Evolutionary conservation across 2,113 vertebrate genomes (phyloP).

Genomic region (Archilochus colubris): DNA sequence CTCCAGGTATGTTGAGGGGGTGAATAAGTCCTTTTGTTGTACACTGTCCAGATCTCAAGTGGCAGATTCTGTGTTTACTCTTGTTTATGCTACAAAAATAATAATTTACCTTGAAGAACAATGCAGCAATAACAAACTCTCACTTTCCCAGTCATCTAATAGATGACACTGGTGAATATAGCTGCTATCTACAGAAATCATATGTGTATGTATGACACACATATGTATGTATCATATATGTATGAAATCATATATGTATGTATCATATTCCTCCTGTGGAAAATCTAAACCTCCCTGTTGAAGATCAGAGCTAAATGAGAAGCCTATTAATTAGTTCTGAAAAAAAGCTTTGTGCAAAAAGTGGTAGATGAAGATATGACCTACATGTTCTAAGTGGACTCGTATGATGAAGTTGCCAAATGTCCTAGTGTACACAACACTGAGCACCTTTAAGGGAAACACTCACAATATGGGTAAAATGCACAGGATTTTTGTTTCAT

Average conservation of each 20-base stretch:
- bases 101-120: background rate
- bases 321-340: background rate
- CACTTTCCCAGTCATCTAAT: background rate
- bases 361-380: background rate
- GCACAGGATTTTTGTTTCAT: background rate
- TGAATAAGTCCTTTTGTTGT: background rate
- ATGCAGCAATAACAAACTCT: background rate
- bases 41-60: background rate
- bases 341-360: background rate
- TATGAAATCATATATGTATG: too few relatives aligned
- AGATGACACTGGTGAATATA: background rate
- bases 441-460: background rate
- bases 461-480: background rate
- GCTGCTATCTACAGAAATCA: background rate
- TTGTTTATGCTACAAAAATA: background rate
- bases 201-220: too few relatives aligned
- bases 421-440: fast-evolving
- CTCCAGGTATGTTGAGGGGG: background rate
- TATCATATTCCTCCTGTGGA: background rate
- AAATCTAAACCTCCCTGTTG: background rate
- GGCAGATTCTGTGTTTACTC: background rate
- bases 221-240: too few relatives aligned
- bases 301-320: background rate
- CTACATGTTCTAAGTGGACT: background rate
- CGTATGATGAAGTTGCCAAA: background rate